Evolutionary conservation across 2,888 invertebrate species (phyloP).

Genomic region (Ophion obscuratus): DNA sequence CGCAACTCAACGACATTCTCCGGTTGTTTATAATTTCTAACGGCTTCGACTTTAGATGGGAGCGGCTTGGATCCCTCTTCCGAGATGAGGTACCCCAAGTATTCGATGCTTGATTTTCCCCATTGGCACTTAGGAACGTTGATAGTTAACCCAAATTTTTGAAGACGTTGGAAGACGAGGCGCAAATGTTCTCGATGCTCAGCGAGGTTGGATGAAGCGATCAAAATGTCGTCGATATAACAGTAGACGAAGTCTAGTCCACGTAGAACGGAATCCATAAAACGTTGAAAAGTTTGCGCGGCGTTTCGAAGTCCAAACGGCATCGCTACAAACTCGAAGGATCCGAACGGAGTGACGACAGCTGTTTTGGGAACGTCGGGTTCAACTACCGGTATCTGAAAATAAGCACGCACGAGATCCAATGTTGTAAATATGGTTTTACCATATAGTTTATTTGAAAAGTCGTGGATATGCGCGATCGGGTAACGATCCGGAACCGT

Average conservation of each 20-base stretch:
- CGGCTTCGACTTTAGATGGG: slow-evolving; percentile 55
- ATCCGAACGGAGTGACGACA: slow-evolving; percentile 39
- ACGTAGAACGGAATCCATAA: no score
- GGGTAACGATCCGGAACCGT: slow-evolving; percentile 72
- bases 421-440: no score
- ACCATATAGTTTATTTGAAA: slow-evolving; percentile 4
- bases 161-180: not conserved
- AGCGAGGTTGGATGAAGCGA: no score
- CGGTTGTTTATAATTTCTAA: slow-evolving; percentile 6
- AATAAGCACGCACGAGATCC: slow-evolving; percentile 4
- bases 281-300: no score
- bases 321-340: slow-evolving; percentile 38
- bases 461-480: slow-evolving; percentile 41
- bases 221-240: no score
- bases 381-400: slow-evolving; percentile 57
- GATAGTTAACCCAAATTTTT: no score
- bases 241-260: no score
- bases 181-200: slow-evolving; percentile 7
- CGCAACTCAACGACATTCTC: no score
- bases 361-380: slow-evolving; percentile 51
- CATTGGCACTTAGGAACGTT: no score
- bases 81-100: no score
- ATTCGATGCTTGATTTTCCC: no score
- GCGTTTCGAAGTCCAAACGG: slow-evolving; percentile 46
- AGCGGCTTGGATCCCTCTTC: no score